phyloP scores from a whole-genome alignment of 2,888 invertebrate species.

The Ormyrus labotus region DNA sequence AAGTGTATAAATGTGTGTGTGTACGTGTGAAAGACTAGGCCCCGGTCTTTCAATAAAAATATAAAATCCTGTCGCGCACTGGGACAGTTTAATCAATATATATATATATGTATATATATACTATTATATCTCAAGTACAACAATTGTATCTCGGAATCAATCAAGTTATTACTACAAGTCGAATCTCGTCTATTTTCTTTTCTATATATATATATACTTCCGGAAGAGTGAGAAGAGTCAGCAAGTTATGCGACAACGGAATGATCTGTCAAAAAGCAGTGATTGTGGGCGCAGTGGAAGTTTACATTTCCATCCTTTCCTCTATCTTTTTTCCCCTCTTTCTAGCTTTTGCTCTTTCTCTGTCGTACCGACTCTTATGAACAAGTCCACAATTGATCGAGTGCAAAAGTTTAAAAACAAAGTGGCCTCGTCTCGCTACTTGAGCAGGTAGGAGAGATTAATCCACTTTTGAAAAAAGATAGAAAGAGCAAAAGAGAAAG shows the following conservation, averaged over 20 bases:
- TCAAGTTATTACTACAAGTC: slow-evolving; percentile 47
- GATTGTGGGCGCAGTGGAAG: background rate
- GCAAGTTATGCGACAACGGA: slow-evolving; percentile 40
- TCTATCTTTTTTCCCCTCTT: background rate
- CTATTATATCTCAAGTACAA: slow-evolving; percentile 53
- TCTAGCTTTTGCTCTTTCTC: background rate
- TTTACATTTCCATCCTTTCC: background rate
- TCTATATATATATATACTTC: slow-evolving; percentile 32
- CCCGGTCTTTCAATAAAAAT: slow-evolving; percentile 59
- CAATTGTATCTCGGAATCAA: slow-evolving; percentile 54
- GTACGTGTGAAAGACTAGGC: slow-evolving; percentile 55
- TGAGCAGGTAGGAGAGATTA: slow-evolving; percentile 50
- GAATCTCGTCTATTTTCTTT: slow-evolving; percentile 48
- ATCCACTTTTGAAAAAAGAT: slow-evolving; percentile 10
- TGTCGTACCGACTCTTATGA: background rate
- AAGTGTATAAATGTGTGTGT: slow-evolving; percentile 18
- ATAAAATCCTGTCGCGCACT: slow-evolving; percentile 55
- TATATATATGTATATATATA: slow-evolving; percentile 42
- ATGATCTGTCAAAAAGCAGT: slow-evolving; percentile 30
- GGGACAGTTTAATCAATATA: slow-evolving; percentile 52
- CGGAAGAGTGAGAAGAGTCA: slow-evolving; percentile 54
- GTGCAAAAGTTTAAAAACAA: background rate
- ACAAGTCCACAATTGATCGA: background rate
- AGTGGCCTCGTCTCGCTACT: slow-evolving; percentile 42
- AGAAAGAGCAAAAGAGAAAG: slow-evolving; percentile 3